phyloP scores from a whole-genome alignment of 2,888 invertebrate genomes.

The Drosophila robusta region DNA sequence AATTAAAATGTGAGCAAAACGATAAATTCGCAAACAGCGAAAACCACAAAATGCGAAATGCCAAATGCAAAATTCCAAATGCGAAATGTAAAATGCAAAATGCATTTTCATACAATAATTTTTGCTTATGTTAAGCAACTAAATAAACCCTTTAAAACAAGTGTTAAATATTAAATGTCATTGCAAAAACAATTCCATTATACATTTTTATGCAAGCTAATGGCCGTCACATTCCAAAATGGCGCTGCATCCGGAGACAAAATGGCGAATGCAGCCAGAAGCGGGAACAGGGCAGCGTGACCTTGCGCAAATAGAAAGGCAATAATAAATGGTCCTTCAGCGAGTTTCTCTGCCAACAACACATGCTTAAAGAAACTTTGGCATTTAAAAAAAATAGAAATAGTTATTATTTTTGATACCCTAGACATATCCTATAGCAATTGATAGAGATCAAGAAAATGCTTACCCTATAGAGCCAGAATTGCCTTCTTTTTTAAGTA shows the following conservation, averaged over 20 bases:
- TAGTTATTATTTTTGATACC: conserved; percentile 20
- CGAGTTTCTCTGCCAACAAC: conserved; percentile 45
- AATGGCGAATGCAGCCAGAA: conserved; percentile 27
- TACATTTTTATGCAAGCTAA: conserved; percentile 49
- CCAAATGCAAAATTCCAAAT: conserved; percentile 14
- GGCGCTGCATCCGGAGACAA: conserved; percentile 33
- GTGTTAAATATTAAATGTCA: conserved; percentile 25
- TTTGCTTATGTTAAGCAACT: conserved; percentile 12
- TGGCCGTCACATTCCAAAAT: conserved; percentile 50
- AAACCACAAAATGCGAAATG: conserved; percentile 15
- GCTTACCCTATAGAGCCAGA: not conserved
- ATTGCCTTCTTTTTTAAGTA: not conserved
- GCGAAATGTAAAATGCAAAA: conserved; percentile 9
- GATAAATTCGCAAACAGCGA: not conserved
- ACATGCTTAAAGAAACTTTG: conserved; percentile 38
- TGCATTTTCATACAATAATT: conserved; percentile 12
- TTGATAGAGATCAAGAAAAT: not conserved
- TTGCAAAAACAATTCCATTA: conserved; percentile 26
- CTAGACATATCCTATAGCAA: not conserved
- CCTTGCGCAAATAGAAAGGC: conserved; percentile 41
- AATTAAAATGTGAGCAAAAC: conserved; percentile 24
- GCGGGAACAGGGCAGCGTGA: conserved; percentile 22
- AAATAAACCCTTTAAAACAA: conserved; percentile 4
- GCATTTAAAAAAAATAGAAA: conserved; percentile 18
- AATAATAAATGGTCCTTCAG: conserved; percentile 56